Percentiles rank a stretch among this genome's conserved stretches.
These are phyloP conservation scores for Capra hircus DNA, from an alignment of 2,113 vertebrate genomes.

Conservation along the genomic window DNA sequence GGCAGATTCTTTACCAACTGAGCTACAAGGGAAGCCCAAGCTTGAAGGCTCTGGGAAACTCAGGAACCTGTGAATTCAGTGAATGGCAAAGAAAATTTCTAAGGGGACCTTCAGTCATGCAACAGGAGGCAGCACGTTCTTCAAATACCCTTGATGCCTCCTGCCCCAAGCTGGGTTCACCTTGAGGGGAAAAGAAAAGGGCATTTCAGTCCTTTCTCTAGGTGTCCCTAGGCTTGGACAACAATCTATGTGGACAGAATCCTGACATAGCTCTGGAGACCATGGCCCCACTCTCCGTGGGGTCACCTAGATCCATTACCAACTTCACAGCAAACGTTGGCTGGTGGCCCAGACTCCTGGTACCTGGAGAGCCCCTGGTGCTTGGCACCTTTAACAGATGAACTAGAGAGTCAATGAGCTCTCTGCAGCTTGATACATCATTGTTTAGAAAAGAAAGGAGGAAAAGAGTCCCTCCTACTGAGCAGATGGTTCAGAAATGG, in stretches of 20 bases:
- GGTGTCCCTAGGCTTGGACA: not conserved
- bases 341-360: not conserved
- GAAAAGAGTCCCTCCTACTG: not conserved
- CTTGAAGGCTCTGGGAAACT: not conserved
- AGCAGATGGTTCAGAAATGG: conserved; percentile 31
- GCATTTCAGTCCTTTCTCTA: not conserved
- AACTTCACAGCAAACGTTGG: not conserved
- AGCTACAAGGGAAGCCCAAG: not conserved
- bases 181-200: not conserved
- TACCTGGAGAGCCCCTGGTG: not conserved
- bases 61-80: not conserved
- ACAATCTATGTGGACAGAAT: not conserved
- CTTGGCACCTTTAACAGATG: not conserved
- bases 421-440: not conserved
- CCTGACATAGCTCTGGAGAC: not conserved
- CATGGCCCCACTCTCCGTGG: not conserved
- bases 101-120: not conserved
- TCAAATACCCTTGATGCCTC: not conserved
- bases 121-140: not conserved
- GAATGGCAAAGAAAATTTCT: not conserved
- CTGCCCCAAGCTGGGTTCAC: not conserved
- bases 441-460: conserved; percentile 4
- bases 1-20: not conserved
- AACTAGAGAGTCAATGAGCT: not conserved
- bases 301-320: not conserved